Base-by-base conservation (phyloP, 1,140 invertebrate species). In the Gerris buenoi region DNA sequence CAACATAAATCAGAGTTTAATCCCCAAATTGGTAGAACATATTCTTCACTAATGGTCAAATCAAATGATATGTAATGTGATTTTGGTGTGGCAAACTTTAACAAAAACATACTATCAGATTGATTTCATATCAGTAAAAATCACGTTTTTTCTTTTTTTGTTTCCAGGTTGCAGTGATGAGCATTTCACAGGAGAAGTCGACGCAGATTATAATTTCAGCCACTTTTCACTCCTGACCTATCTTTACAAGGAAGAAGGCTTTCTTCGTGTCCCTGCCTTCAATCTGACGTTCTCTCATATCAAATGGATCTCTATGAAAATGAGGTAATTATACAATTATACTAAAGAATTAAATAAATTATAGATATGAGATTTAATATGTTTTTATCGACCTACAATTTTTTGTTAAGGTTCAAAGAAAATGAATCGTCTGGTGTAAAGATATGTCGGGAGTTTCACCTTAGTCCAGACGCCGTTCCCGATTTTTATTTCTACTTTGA, bases 361-460 rank as follows among this genome's bases (percentile, higher is more conserved):
- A n/a, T n/a, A n/a, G n/a, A n/a, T n/a, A n/a, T n/a, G n/a, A n/a
- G n/a, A n/a, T n/a, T n/a, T n/a, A n/a, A n/a, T n/a, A n/a, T n/a
- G n/a, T n/a, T n/a, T n/a, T n/a, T n/a, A n/a, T n/a, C n/a, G n/a
- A n/a, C n/a, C n/a, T n/a, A n/a, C n/a, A n/a, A 59, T 25, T 33
- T 69, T 25, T 29, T 59, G 58, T 66, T 69, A 63, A 64, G 68
- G 59, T 69, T 67, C 59, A 67, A 67, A 25, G 66, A 69, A 62
- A 69, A 67, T 27, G 46, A 60, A 15, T 60, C 58, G 15, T 15
- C 15, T 3, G 23, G 23, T 60, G 58, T 60, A 60, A 65, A 62
- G 15, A 57, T 69, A 15, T 69, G 68, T 28, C 62, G 68, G 27
- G 68, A 69, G 46, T 69, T 69, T 64, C 15, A 69, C 29, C 60